A percentile compares a stretch with the other conserved stretches of the same genome.
phyloP scores from a whole-genome alignment of 2,797 vertebrate species.

The Emys orbicularis region DNA sequence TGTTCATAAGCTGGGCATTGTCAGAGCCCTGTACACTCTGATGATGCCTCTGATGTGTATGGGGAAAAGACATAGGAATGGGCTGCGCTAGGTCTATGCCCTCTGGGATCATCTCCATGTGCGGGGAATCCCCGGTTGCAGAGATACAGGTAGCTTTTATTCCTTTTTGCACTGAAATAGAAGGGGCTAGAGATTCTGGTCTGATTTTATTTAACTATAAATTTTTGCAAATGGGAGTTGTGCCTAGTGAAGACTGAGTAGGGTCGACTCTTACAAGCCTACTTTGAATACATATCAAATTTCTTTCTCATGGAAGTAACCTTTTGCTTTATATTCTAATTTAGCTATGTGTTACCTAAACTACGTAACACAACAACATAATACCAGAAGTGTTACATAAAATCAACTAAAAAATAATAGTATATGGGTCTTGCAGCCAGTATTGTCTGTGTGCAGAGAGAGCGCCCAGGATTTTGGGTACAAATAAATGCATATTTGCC shows the following conservation, averaged over 20 bases:
- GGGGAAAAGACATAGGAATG: background rate
- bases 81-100: background rate
- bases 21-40: background rate
- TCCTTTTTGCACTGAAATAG: background rate
- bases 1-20: background rate
- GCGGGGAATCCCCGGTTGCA: background rate
- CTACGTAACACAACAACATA: background rate
- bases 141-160: background rate
- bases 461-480: background rate
- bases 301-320: background rate
- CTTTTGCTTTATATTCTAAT: background rate
- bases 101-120: background rate
- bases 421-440: background rate
- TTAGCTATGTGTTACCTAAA: background rate
- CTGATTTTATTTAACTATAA: background rate
- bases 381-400: background rate
- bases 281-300: background rate
- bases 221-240: background rate
- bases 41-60: background rate
- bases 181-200: background rate
- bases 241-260: background rate
- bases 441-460: background rate
- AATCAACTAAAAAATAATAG: rapidly evolving
- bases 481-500: background rate
- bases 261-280: background rate